A percentile compares a stretch with the other conserved stretches of the same genome.
These are phyloP conservation scores for Calyptomena viridis DNA, from an alignment of 2,113 vertebrate genomes.

Conservation along the genomic window DNA sequence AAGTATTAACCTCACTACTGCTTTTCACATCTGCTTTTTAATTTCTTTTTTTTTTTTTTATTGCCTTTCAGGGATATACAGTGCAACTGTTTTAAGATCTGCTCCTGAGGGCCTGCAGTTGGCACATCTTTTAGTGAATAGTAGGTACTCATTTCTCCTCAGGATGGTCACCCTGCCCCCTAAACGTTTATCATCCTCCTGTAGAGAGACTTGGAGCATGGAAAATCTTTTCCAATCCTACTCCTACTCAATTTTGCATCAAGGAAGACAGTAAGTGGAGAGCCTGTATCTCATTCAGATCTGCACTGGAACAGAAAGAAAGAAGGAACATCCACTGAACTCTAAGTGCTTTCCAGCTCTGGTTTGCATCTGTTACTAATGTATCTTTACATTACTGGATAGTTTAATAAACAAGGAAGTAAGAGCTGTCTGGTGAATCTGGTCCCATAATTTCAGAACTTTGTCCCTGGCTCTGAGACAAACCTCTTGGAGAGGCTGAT, in stretches of 20 bases:
- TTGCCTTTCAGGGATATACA: background rate
- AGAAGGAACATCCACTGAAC: background rate
- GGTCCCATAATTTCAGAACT: background rate
- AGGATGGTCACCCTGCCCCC: background rate
- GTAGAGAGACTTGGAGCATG: background rate
- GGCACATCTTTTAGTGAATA: background rate
- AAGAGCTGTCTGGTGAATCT: background rate
- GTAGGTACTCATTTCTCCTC: background rate
- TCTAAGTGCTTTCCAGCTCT: background rate
- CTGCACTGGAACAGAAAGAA: background rate
- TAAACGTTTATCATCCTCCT: accelerated
- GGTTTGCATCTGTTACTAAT: conserved; percentile 18
- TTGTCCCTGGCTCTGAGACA: background rate
- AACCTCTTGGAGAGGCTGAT: background rate
- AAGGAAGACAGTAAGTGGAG: background rate
- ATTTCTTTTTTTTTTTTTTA: no score
- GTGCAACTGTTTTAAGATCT: background rate
- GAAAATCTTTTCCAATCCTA: background rate
- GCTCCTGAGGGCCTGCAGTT: background rate
- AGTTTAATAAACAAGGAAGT: conserved; percentile 26
- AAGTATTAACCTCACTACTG: conserved; percentile 1
- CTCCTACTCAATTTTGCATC: background rate
- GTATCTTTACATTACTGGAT: background rate
- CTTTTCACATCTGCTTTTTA: background rate
- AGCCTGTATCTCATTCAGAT: background rate